These are phyloP conservation scores for Psephotus haematonotus DNA, from an alignment of 2,113 vertebrate genomes.

Conservation along the genomic window DNA sequence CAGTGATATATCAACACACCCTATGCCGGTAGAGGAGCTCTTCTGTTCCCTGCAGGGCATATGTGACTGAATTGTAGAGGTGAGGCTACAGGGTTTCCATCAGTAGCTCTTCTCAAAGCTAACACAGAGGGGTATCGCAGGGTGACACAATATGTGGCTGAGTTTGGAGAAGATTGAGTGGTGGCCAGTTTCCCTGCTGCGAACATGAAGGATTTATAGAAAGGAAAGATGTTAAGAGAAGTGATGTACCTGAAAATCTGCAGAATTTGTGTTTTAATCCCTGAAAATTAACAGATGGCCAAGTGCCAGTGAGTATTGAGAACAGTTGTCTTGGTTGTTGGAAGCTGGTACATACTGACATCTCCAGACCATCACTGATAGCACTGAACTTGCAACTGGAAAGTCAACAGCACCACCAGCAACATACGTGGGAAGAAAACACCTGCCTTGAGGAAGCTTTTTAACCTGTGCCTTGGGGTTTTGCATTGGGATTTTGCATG, in stretches of 20 bases:
- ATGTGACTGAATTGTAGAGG: background rate
- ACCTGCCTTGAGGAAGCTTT: background rate
- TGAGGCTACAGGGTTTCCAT: background rate
- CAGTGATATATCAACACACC: background rate
- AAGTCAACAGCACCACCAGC: background rate
- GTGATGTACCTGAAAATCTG: background rate
- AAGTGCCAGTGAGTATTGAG: background rate
- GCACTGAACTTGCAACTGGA: background rate
- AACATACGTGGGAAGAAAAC: background rate
- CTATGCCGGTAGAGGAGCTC: background rate
- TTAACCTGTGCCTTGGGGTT: background rate
- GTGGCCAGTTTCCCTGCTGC: background rate
- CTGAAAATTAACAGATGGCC: background rate
- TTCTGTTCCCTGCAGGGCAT: background rate
- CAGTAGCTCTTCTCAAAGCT: background rate
- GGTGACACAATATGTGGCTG: rapidly evolving
- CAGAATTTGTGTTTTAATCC: background rate
- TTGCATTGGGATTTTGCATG: background rate
- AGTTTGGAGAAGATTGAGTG: background rate
- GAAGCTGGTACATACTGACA: background rate
- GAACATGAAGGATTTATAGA: background rate
- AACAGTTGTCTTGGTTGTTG: background rate
- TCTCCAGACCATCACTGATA: background rate
- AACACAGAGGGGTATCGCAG: background rate
- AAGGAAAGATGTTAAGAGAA: background rate